Evolutionary conservation across 2,113 vertebrate species (phyloP).

Genomic region (Callipepla squamata): DNA sequence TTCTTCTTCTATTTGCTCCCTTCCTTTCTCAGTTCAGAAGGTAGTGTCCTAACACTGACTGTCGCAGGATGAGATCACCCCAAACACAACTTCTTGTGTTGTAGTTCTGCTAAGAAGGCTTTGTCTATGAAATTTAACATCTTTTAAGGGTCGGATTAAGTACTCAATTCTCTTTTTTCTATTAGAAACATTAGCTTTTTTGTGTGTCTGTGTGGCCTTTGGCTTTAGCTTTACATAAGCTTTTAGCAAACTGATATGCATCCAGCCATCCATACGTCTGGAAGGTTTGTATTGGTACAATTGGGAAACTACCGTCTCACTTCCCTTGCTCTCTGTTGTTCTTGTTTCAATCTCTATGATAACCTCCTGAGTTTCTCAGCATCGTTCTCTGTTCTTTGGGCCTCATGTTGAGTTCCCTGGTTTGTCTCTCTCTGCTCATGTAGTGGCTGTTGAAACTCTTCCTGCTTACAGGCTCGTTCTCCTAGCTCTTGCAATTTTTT

Average conservation of each 20-base stretch:
- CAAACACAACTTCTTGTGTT: not conserved
- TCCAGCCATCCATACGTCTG: not conserved
- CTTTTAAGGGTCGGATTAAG: not conserved
- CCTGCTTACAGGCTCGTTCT: not conserved
- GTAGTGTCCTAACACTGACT: not conserved
- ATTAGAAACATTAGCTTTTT: not conserved
- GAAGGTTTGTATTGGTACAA: not conserved
- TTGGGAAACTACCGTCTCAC: not conserved
- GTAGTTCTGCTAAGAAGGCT: not conserved
- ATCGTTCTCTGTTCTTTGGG: not conserved
- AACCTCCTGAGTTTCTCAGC: not conserved
- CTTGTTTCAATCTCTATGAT: not conserved
- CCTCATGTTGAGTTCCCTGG: not conserved
- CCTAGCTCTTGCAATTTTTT: not conserved
- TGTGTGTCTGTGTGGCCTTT: not conserved
- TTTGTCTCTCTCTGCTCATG: slow-evolving; percentile 1
- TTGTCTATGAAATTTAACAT: not conserved
- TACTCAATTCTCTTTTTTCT: not conserved
- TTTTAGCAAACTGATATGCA: not conserved
- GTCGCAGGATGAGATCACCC: not conserved
- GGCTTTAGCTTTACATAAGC: not conserved
- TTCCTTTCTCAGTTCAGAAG: not conserved
- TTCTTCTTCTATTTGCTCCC: not conserved
- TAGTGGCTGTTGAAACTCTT: not conserved
- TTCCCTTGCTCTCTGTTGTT: not conserved